A percentile compares a stretch with the other conserved stretches of the same genome.
phyloP scores from a whole-genome alignment of 2,888 invertebrate genomes.

The Morpho deidamia region DNA sequence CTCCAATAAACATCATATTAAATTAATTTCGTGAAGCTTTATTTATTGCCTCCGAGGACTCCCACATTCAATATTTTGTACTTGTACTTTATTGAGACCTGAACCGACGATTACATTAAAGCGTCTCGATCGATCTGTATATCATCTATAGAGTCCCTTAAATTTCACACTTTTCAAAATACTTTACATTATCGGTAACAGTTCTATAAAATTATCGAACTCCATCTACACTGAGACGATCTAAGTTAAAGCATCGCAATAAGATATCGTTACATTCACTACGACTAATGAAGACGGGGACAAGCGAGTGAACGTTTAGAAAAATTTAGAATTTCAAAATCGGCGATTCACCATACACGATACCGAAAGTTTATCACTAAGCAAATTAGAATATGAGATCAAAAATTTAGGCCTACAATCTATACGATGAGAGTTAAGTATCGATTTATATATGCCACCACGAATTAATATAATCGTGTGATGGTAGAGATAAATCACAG shows the following conservation, averaged over 20 bases:
- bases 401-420: conserved; percentile 77
- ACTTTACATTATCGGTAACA: conserved; percentile 56
- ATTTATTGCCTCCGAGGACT: conserved; percentile 66
- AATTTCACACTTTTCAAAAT: conserved; percentile 54
- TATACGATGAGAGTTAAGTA: conserved; percentile 67
- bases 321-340: conserved; percentile 58
- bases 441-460: conserved; percentile 71
- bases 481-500: conserved; percentile 74
- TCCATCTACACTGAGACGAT: conserved; percentile 67
- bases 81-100: conserved; percentile 57
- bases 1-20: conserved; percentile 76
- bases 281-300: conserved; percentile 63
- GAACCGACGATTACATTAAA: conserved; percentile 33
- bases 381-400: conserved; percentile 79
- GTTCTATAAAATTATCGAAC: conserved; percentile 66
- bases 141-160: conserved; percentile 47
- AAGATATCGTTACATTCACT: conserved; percentile 72
- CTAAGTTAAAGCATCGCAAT: conserved; percentile 78
- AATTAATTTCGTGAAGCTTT: conserved; percentile 69
- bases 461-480: conserved; percentile 56
- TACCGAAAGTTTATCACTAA: conserved; percentile 72
- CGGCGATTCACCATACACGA: conserved; percentile 64
- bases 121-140: conserved; percentile 50
- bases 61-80: conserved; percentile 51
- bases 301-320: conserved; percentile 60